A percentile compares a stretch with the other conserved stretches of the same genome.
These are phyloP conservation scores for Oreochromis tanganicae DNA, from an alignment of 2,113 vertebrate species.

Conservation along the genomic window DNA sequence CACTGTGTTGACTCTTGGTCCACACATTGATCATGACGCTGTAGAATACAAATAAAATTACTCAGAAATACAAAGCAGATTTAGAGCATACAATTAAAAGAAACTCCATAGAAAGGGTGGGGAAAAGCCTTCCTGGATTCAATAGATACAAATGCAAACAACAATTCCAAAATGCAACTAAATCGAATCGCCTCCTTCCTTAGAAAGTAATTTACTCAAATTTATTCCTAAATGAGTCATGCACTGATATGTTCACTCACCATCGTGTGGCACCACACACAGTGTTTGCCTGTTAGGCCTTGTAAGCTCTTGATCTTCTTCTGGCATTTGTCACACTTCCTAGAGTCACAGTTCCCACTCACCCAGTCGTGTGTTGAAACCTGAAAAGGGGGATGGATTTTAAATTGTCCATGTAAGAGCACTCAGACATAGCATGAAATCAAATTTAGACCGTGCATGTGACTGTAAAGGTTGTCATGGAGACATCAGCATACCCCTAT, in stretches of 20 bases:
- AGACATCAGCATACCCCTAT: conserved; percentile 75
- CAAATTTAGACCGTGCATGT: neutral
- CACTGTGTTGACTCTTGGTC: conserved; percentile 72
- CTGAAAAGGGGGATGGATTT: conserved; percentile 54
- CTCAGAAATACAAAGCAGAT: neutral
- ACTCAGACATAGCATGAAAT: neutral
- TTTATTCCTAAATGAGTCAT: neutral
- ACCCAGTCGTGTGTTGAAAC: conserved; percentile 85
- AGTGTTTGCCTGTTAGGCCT: conserved; percentile 83
- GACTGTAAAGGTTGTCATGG: neutral
- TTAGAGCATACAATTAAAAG: neutral
- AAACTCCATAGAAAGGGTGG: neutral
- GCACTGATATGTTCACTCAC: conserved; percentile 48
- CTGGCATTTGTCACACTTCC: conserved; percentile 84
- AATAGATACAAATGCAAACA: neutral
- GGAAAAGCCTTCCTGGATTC: neutral
- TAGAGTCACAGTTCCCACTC: conserved; percentile 81
- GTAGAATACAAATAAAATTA: conserved; percentile 8
- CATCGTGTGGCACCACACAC: conserved; percentile 88
- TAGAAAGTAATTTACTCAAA: neutral
- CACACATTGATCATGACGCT: conserved; percentile 87
- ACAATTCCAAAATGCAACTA: neutral
- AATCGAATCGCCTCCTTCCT: neutral
- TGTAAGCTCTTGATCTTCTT: conserved; percentile 83
- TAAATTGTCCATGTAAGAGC: neutral